A percentile compares a stretch with the other conserved stretches of the same genome.
phyloP scores from a whole-genome alignment of 2,113 vertebrate genomes.

The Myiagra hebetior region DNA sequence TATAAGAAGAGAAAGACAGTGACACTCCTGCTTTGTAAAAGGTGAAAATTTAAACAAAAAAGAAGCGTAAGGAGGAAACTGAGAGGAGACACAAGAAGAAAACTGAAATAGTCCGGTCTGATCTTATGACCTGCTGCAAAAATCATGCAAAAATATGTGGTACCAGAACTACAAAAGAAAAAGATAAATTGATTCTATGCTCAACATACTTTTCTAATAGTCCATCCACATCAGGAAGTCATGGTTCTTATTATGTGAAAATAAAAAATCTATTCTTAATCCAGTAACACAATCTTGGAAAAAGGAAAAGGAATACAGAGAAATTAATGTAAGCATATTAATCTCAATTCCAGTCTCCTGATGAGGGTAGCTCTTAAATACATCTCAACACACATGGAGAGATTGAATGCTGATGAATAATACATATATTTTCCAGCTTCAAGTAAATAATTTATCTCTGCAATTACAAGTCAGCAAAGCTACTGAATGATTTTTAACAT shows the following conservation, averaged over 20 bases:
- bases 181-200: neutral
- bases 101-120: neutral
- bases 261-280: neutral
- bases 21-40: neutral
- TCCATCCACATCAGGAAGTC: neutral
- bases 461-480: conserved; percentile 28
- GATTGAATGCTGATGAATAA: conserved; percentile 34
- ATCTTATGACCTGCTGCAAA: neutral
- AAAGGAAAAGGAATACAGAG: neutral
- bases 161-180: neutral
- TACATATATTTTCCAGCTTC: conserved; percentile 4
- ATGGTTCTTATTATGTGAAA: neutral
- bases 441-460: neutral
- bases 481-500: neutral
- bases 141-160: neutral
- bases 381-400: neutral
- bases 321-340: neutral
- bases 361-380: neutral
- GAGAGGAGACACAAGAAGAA: neutral
- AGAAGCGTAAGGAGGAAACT: neutral
- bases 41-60: neutral
- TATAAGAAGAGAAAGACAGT: neutral
- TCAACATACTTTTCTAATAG: neutral
- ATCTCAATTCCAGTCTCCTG: neutral
- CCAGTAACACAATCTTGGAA: neutral